Base-by-base conservation (phyloP, 2,888 invertebrate species). In the Amphipoea lucens region DNA sequence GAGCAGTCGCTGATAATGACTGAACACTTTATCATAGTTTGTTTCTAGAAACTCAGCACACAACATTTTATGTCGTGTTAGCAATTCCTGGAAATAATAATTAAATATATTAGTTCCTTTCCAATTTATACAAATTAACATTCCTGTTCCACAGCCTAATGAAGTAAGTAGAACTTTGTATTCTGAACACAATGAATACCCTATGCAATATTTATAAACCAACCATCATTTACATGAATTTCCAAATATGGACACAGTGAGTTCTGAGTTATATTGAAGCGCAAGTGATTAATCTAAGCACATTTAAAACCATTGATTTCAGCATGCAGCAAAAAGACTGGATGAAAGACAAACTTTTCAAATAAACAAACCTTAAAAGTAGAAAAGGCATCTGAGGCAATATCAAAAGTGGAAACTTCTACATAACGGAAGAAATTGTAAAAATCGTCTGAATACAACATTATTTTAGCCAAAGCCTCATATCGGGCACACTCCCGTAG, bases 341-440 rank as follows among this genome's bases (percentile, higher is more conserved):
- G 45, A 42, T n/a, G 6, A 20, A 23, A 42, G n/a, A 65, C 1
- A 45, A 74, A 74, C n/a, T 54, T 11, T 65, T 69, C 77, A 86
- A 69, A 81, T 88, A 74, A 79, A 86, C 82, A 82, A 73, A 99
- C 99, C 98, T 99, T 99, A 97, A 99, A 99, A 90, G 99, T 99
- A 95, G 99, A 99, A 97, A 99, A 99, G 97, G 99, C 99, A 98
- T 99, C 99, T 90, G 99, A 99, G 95, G 99, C 99, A 95, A 99
- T 99, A 98, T 99, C 99, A 97, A 99, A 99, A 90, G 99, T 99
- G 90, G 99, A 99, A 90, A 99, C 99, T 97, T 99, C 99, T 92
- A 99, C 99, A 96, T 99, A 99, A 96, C 98, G 98, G 97, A 99
- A 99, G 98, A 99, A 99, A 97, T 99, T 99, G 97, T 99, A 99